phyloP scores from a whole-genome alignment of 2,113 vertebrate genomes.

The Dipodomys spectabilis region DNA sequence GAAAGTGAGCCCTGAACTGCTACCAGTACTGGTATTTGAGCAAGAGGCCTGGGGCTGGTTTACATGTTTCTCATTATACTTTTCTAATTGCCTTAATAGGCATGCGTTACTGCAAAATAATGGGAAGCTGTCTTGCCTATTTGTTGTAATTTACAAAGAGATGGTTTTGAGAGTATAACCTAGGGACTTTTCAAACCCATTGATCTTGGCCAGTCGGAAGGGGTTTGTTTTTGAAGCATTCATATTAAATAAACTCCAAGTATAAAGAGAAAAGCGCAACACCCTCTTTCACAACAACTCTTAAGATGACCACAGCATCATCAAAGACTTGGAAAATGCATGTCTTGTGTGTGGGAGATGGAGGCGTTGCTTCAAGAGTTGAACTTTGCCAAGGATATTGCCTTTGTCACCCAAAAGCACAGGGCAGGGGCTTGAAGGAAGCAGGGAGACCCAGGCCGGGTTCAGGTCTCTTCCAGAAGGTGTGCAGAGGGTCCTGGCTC shows the following conservation, averaged over 20 bases:
- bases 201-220: not conserved
- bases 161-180: not conserved
- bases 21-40: not conserved
- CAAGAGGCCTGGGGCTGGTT: not conserved
- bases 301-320: conserved; percentile 42
- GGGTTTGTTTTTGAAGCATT: conserved; percentile 13
- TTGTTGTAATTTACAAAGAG: conserved; percentile 48
- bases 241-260: conserved; percentile 33
- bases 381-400: not conserved
- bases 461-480: not conserved
- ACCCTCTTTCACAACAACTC: conserved; percentile 48
- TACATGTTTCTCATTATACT: not conserved
- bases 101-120: not conserved
- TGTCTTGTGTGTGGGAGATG: not conserved
- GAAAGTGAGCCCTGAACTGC: not conserved
- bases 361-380: not conserved
- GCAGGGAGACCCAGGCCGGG: not conserved
- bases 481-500: not conserved
- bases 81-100: conserved; percentile 59
- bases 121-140: conserved; percentile 8
- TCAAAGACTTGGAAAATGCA: not conserved
- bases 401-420: not conserved
- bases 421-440: not conserved
- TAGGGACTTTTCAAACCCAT: conserved; percentile 27
- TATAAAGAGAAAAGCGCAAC: not conserved